Evolutionary conservation across 2,888 invertebrate genomes (phyloP).

Genomic region (Pristionchus maxplancki): DNA sequence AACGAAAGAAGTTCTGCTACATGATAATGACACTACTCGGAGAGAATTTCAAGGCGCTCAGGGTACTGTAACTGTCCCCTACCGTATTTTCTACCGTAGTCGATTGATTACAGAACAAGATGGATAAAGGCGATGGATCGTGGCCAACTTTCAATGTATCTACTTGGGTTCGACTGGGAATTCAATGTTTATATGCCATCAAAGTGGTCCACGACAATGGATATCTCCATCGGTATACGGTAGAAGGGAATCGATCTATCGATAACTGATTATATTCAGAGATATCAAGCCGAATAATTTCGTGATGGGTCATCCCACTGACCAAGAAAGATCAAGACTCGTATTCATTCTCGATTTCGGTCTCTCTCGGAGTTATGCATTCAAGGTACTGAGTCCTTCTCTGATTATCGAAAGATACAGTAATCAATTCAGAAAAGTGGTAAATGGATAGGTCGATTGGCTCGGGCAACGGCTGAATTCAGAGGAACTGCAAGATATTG

Average conservation of each 20-base stretch:
- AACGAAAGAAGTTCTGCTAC: slow-evolving; percentile 66
- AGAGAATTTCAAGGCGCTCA: slow-evolving; percentile 63
- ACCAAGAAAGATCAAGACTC: slow-evolving; percentile 60
- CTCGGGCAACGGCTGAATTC: slow-evolving; percentile 70
- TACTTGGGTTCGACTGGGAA: slow-evolving; percentile 68
- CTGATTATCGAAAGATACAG: neutral
- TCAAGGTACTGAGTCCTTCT: slow-evolving; percentile 3
- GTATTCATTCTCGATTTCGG: slow-evolving; percentile 72
- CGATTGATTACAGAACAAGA: neutral
- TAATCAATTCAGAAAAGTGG: neutral
- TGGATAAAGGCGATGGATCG: neutral
- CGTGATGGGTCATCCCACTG: slow-evolving; percentile 65
- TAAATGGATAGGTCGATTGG: slow-evolving; percentile 61
- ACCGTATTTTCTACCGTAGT: neutral
- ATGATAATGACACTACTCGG: slow-evolving; percentile 72
- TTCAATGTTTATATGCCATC: slow-evolving; percentile 66
- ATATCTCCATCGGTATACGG: slow-evolving; percentile 57
- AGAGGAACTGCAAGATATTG: slow-evolving; percentile 73
- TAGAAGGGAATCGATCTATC: neutral
- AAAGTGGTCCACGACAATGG: slow-evolving; percentile 66
- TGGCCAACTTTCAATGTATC: slow-evolving; percentile 13
- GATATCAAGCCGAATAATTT: slow-evolving; percentile 68
- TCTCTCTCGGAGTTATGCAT: slow-evolving; percentile 62
- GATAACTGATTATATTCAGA: slow-evolving; percentile 15
- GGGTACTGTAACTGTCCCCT: neutral